Base-by-base conservation (phyloP, 30 jellyfish, hydroid and myxozoan species). In the Cassiopea andromeda region DNA sequence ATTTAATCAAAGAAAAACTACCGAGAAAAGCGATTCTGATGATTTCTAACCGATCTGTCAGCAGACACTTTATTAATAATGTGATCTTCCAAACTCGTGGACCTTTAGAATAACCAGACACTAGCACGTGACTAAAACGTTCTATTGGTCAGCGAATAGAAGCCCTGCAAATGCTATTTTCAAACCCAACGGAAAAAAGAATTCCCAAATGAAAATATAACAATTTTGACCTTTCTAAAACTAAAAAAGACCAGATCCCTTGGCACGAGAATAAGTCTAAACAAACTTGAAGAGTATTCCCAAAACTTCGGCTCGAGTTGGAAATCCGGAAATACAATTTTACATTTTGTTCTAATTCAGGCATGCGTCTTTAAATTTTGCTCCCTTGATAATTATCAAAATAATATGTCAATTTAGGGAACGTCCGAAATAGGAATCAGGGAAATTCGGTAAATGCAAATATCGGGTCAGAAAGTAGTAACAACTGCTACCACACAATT, bases 201-300 rank as follows among this genome's bases (percentile, higher is more conserved):
- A 77, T 46, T 17, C 54, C 50, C 79, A 70, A 70, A 43, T 70
- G 79, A 15, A 1, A 70, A 19, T 18, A 70, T 2, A 18, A 70
- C 27, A 43, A 70, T 16, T 70, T n/a, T 70, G 3, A 70, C 17
- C 10, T 70, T 70, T 70, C 8, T 14, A 64, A 64, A 64, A 2
- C 12, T 1, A 9, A 7, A 70, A 70, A 70, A 70, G 27, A 70
- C 27, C 38, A 70, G 8, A 43, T 7, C 38, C 17, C 10, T 14
- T 57, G 87, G 87, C 87, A 78, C 87, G 87, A 78, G 87, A 58
- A 80, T 38, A 19, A n/a, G 79, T 70, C 79, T 14, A 70, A 70
- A 70, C 79, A 70, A 70, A 19, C 27, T 15, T 6, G 27, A 54
- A 70, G 79, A 54, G 2, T 43, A 27, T 44, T 80, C 18, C 77